Evolutionary conservation across 2,113 vertebrate genomes (phyloP).

Genomic region (Trachemys scripta): DNA sequence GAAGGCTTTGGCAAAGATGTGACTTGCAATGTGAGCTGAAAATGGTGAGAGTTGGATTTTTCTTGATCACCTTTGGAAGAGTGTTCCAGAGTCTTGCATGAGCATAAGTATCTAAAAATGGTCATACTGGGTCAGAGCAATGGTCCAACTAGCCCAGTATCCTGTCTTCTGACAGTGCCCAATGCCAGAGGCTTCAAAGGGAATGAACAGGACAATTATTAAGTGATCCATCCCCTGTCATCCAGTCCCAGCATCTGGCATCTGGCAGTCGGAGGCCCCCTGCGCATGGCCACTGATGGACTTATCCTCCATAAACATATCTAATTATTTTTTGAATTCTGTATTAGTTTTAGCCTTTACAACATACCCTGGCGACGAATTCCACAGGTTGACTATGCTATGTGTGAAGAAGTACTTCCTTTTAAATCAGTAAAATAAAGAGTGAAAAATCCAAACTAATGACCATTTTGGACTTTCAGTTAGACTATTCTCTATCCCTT

Average conservation of each 20-base stretch:
- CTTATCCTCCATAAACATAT: background rate
- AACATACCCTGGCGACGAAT: background rate
- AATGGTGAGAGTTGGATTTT: background rate
- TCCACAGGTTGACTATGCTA: background rate
- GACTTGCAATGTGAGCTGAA: background rate
- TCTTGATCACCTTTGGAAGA: background rate
- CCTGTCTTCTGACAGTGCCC: background rate
- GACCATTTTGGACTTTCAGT: slow-evolving; percentile 10
- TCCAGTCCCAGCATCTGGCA: background rate
- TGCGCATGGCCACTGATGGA: no score
- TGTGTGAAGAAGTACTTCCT: background rate
- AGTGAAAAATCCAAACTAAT: background rate
- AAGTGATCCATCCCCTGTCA: background rate
- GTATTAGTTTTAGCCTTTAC: background rate
- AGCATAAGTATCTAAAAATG: background rate
- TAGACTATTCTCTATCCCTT: background rate
- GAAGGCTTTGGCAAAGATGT: background rate
- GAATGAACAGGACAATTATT: background rate
- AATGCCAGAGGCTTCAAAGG: background rate
- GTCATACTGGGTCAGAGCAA: background rate
- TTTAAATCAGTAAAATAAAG: background rate
- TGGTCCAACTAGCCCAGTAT: background rate
- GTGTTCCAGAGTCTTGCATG: background rate
- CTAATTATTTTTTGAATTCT: background rate
- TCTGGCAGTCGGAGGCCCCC: background rate